Evolutionary conservation across 1,140 invertebrate species (phyloP), one percentile per base, ranked within the genome.

Genomic region (Nylanderia fulva): DNA sequence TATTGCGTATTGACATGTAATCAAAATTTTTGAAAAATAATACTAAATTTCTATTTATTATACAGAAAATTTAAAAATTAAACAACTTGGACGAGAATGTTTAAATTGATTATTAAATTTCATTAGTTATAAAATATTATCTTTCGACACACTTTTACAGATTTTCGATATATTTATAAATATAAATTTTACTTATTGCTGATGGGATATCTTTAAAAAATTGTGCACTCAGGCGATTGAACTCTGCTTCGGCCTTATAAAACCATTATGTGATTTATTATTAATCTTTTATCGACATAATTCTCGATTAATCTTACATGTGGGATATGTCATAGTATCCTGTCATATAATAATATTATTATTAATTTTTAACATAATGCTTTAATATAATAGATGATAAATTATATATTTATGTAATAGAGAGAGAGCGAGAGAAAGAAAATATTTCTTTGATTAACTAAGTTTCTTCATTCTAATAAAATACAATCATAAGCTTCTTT

Each of bases 401-500:
- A 48, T 48, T 4, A 48, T 48, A 45, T 13, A 48, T 48, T 48
- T 48, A 48, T 18, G 1, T 18, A 48, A 18, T 52, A 71, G n/a
- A n/a, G n/a, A 9, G 9, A 33, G 8, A 33, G 21, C 3, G 3
- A 29, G 29, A 52, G 9, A 52, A 48, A 29, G n/a, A n/a, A 56
- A 56, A 56, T 21, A 71, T 48, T 71, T 71, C n/a, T 33, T n/a
- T n/a, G n/a, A n/a, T n/a, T 5, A n/a, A 29, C 9, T 5, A 2
- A 11, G 24, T 6, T 69, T 29, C 9, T 29, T 33, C 8, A 13
- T 27, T 60, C 13, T 29, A 11, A 60, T 36, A 64, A 64, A 64
- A 36, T 64, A 64, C n/a, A 64, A 36, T 64, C 36, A 11, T n/a
- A 64, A 64, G 21, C 33, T 64, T n/a, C 29, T 66, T 36, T 48